Evolutionary conservation across 2,113 vertebrate species (phyloP).

Genomic region (Daboia siamensis): DNA sequence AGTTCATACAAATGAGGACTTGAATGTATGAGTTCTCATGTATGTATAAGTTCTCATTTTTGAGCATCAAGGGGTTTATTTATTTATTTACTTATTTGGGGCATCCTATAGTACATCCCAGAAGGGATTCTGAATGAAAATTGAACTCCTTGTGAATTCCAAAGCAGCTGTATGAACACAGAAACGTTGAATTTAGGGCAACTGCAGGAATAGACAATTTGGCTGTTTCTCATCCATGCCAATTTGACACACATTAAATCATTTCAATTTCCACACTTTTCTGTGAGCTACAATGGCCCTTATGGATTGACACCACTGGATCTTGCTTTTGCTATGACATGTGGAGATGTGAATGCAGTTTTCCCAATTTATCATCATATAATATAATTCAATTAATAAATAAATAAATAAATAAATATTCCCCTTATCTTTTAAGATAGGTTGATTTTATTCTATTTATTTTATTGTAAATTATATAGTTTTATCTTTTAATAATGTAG

Average conservation of each 20-base stretch:
- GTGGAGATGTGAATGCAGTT: background rate
- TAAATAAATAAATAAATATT: too few relatives aligned
- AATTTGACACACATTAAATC: background rate
- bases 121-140: background rate
- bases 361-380: background rate
- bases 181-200: background rate
- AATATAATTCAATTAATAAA: too few relatives aligned
- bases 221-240: too few relatives aligned
- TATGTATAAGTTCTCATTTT: background rate
- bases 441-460: too few relatives aligned
- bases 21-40: background rate
- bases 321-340: background rate
- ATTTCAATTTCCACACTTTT: background rate
- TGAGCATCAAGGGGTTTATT: background rate
- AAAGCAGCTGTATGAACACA: background rate
- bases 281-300: background rate
- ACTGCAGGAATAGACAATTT: background rate
- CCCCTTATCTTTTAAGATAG: too few relatives aligned
- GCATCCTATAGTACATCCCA: background rate
- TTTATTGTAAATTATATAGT: too few relatives aligned
- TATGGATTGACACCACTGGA: background rate
- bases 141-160: background rate
- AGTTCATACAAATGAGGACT: too few relatives aligned
- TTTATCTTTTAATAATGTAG: too few relatives aligned
- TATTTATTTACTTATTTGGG: background rate